Conservation (phyloP, 1,140 invertebrate species). For the Sarcophaga peregrina region DNA sequence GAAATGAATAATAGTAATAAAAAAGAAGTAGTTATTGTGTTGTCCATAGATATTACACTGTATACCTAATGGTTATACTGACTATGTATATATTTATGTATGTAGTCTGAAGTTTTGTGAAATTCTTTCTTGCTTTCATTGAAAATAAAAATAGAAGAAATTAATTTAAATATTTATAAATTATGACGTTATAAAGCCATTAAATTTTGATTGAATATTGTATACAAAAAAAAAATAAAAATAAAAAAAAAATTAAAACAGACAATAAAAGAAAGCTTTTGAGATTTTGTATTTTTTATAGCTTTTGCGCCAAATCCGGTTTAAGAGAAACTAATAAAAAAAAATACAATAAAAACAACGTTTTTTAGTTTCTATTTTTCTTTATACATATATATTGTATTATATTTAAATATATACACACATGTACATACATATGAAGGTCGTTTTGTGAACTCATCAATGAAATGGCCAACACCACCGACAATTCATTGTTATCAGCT, state of each 20-base stretch:
- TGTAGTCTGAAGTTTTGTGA: too few species aligned
- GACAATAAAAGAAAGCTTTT: conserved; percentile 3
- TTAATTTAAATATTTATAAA: background rate
- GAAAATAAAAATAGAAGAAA: background rate
- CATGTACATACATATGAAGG: background rate
- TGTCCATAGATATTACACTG: too few species aligned
- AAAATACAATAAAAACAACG: background rate
- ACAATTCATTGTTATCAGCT: too few species aligned
- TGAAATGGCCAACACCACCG: background rate
- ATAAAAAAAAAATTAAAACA: too few species aligned
- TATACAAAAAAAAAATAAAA: background rate
- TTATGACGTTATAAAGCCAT: conserved; percentile 10
- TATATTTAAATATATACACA: background rate
- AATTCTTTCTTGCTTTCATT: background rate
- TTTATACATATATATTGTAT: too few species aligned
- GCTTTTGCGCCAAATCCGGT: conserved; percentile 8
- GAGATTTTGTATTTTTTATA: background rate
- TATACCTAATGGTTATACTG: too few species aligned
- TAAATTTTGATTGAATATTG: conserved; percentile 4
- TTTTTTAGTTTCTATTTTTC: background rate
- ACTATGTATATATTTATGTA: too few species aligned
- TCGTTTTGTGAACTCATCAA: conserved; percentile 10
- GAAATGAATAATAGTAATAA: too few species aligned
- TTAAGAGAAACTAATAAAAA: background rate
- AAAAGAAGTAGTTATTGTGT: too few species aligned